Evolutionary conservation across 2,888 invertebrate genomes (phyloP), one percentile per base, ranked within the genome.

Genomic region (Lottia gigantea): DNA sequence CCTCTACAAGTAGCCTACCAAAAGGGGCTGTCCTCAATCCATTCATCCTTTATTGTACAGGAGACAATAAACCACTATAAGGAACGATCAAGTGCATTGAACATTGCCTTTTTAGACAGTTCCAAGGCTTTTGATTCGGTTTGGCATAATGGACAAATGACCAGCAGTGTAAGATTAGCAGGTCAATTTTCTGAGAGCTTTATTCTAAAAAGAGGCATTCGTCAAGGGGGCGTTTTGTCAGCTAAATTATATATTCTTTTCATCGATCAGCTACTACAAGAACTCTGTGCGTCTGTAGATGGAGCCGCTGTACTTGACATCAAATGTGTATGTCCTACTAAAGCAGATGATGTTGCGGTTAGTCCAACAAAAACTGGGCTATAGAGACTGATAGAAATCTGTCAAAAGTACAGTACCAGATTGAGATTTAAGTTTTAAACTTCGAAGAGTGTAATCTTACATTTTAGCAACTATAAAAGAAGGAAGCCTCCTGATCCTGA

Each of bases 1-100:
- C 47, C 31, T n/a, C 49, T 63, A 63, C 68, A 68, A 31, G 63
- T 68, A 40, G 68, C 68, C 26, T 68, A 68, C 45, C 68, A 68
- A 68, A 68, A 62, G 23, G 8, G 15, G 2, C 16, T 68, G 15
- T 46, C 61, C 1, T 49, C 63, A 40, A 16, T 68, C 2, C 26
- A 68, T 46, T 25, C 63, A 63, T 25, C 45, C 2, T 68, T 68
- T 25, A 25, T 46, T 19, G 12, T 68, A n/a, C 46, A 69, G 25
- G 64, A 69, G 46, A 8, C 47, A 12, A 69, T 65, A n/a, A 16
- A 40, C 45, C 49, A 69, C 47, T 25, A 16, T 15, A 15, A 23
- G 14, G 61, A 69, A 62, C n/a, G 65, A n/a, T 55, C 55, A 55
- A 16, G 19, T n/a, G 55, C n/a, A 7, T 19, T 40, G 12, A 15